Base-by-base conservation (phyloP, 2,113 vertebrate species). In the Ailurus styani region DNA sequence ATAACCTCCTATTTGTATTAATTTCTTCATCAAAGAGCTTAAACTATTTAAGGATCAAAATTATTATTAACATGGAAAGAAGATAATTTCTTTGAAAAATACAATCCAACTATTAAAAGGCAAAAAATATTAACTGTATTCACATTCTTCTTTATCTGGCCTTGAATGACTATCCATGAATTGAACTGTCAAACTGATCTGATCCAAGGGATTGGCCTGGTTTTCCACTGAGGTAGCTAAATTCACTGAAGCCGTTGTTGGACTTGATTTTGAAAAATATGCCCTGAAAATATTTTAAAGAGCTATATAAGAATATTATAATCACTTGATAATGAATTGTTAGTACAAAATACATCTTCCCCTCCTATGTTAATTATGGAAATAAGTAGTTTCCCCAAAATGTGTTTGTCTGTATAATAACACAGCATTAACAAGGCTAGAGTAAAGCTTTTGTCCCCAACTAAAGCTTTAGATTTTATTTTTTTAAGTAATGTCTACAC, bases 191-290 rank as follows among this genome's bases (percentile, higher is more conserved):
- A 52, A 66, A 95, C 62, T 60, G 42, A 98, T 79, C 90, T 83
- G 1, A 95, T 95, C 94, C 93, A 54, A 93, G 94, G 94, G 64
- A 97, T 4, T 95, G 95, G 72, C 86, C 73, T 66, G 8, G 6
- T 89, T 98, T 97, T 98, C 96, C 91, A 96, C 7, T 87, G 57
- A 98, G 98, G 90, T 88, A 96, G 95, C 78, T 84, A 83, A 66
- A 54, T 29, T 75, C 47, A 52, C 40, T 75, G 45, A 91, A 62
- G 73, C 72, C 60, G 62, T 11, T 52, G 21, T 23, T 60, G 27
- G 40, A n/a, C 42, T 81, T 81, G 75, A 81, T 18, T 62, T 91
- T 81, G 23, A 29, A 87, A 90, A 87, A 55, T 18, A 23, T 66
- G 7, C 21, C 21, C 52, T 72, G 73, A 87, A 79, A 91, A 45